Conservation (phyloP, 35 echinoderm and acorn worm genomes). For the Amphiura filiformis region DNA sequence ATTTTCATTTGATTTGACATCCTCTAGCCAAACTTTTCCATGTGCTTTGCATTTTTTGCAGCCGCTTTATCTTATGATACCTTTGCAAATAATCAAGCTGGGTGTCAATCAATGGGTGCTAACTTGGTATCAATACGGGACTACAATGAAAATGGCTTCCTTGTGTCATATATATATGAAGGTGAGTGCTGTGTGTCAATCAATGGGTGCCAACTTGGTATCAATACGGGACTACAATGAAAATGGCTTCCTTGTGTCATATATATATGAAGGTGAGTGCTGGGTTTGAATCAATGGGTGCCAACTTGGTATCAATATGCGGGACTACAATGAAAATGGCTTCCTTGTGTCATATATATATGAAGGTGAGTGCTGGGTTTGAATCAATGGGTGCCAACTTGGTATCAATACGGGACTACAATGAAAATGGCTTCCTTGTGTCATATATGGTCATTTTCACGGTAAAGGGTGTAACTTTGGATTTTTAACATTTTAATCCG, state of each 20-base stretch:
- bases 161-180: slow-evolving; percentile 33
- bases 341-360: slow-evolving; percentile 45
- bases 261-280: neutral
- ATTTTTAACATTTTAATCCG: too few relatives aligned
- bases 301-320: slow-evolving; percentile 74
- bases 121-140: slow-evolving; percentile 76
- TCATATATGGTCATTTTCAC: too few relatives aligned
- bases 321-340: slow-evolving; percentile 59
- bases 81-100: neutral
- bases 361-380: slow-evolving; percentile 10
- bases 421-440: too few relatives aligned
- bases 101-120: slow-evolving; percentile 45
- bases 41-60: neutral
- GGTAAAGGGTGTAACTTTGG: too few relatives aligned
- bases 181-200: neutral
- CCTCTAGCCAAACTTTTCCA: too few relatives aligned
- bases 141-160: slow-evolving; percentile 60
- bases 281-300: too few relatives aligned
- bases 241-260: neutral
- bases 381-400: neutral
- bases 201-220: neutral
- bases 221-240: neutral
- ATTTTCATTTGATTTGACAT: neutral
- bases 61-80: neutral
- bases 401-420: too few relatives aligned